These are phyloP conservation scores for Microtus oregoni DNA, from an alignment of 2,113 vertebrate genomes.

Conservation along the genomic window DNA sequence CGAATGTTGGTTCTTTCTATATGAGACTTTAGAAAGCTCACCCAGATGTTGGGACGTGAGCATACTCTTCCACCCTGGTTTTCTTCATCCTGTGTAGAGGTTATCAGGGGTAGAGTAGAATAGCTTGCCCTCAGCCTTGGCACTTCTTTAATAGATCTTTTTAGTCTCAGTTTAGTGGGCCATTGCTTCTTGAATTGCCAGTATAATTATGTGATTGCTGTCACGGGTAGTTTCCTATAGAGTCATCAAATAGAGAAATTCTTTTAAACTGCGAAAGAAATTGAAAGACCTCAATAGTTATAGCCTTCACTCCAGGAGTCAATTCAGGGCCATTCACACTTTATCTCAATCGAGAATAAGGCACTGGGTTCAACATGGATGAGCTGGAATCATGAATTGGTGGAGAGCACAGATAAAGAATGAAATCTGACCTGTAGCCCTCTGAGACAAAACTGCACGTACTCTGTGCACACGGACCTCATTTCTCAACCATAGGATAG, in stretches of 20 bases:
- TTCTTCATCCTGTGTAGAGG: not conserved
- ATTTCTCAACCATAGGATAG: not conserved
- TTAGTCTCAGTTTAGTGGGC: not conserved
- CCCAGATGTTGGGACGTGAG: not conserved
- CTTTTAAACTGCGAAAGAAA: conserved; percentile 6
- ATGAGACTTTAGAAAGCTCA: not conserved
- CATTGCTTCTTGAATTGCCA: not conserved
- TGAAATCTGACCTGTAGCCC: not conserved
- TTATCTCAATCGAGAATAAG: not conserved
- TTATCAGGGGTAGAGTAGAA: not conserved
- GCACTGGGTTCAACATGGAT: not conserved
- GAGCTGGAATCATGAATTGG: not conserved
- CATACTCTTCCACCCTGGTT: not conserved
- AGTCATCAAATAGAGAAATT: not conserved
- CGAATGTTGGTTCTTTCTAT: not conserved
- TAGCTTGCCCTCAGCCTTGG: not conserved
- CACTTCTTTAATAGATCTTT: not conserved
- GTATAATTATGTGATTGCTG: not conserved
- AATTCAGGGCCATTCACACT: not conserved
- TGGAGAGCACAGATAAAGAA: not conserved
- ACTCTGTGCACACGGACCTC: not conserved
- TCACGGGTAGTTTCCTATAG: not conserved
- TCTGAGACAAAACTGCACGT: not conserved
- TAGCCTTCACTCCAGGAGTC: not conserved
- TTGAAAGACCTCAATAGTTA: not conserved